These are phyloP conservation scores for Temnothorax nylanderi DNA, from an alignment of 1,140 invertebrate genomes.

Conservation along the genomic window DNA sequence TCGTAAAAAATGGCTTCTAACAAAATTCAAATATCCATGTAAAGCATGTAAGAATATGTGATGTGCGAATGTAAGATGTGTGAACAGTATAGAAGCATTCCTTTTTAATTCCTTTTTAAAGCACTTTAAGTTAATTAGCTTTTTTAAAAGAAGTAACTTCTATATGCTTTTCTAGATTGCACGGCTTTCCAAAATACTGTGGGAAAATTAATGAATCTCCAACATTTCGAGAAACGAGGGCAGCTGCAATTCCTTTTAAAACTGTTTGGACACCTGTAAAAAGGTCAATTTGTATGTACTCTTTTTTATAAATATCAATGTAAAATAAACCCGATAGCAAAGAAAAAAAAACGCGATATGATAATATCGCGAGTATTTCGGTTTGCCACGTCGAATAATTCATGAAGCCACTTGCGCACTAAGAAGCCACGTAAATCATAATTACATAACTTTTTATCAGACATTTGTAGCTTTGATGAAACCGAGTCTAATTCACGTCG, in stretches of 20 bases:
- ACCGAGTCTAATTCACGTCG: neutral
- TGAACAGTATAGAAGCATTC: neutral
- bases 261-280: neutral
- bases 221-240: constrained; percentile 40
- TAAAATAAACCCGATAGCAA: neutral
- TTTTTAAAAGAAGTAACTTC: constrained; percentile 10
- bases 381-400: neutral
- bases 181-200: neutral
- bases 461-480: neutral
- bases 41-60: neutral
- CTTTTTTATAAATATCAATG: neutral
- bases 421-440: neutral
- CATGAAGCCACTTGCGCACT: neutral
- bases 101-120: constrained; percentile 1
- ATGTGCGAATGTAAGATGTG: neutral
- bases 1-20: neutral
- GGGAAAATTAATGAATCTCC: constrained; percentile 25
- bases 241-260: constrained; percentile 17
- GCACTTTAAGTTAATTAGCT: neutral
- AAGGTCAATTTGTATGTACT: constrained; percentile 27
- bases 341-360: neutral
- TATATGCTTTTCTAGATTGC: neutral
- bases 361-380: neutral
- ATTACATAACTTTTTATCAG: neutral
- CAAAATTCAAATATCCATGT: neutral